phyloP scores from a whole-genome alignment of 92 coral and sea anemone genomes.

The Palythoa grandis region DNA sequence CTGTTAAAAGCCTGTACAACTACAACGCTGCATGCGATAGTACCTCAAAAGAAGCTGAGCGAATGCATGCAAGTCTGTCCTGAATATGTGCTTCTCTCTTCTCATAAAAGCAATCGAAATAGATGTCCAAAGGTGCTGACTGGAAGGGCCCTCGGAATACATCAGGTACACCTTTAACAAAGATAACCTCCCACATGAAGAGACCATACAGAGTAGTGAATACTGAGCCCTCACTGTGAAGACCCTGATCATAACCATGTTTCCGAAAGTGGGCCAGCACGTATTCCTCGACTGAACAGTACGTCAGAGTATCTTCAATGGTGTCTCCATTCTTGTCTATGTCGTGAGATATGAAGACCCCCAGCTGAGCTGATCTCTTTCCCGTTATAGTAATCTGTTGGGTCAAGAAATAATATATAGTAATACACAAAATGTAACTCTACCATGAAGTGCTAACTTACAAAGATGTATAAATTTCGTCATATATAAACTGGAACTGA shows the following conservation, averaged over 20 bases:
- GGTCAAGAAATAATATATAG: not conserved
- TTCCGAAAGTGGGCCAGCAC: constrained; percentile 84
- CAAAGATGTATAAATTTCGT: too few species aligned
- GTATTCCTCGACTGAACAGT: constrained; percentile 93
- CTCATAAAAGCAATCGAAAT: constrained; percentile 78
- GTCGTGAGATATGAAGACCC: constrained; percentile 85
- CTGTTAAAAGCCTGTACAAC: too few species aligned
- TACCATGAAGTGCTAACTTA: too few species aligned
- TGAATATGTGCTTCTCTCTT: constrained; percentile 71
- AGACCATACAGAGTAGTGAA: constrained; percentile 76
- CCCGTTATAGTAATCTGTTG: constrained; percentile 86
- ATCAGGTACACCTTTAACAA: constrained; percentile 76
- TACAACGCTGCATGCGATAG: too few species aligned
- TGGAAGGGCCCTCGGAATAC: constrained; percentile 93
- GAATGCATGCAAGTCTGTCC: constrained; percentile 72
- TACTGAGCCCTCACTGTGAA: constrained; percentile 94
- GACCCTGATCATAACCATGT: constrained; percentile 92
- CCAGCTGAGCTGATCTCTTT: constrained; percentile 76
- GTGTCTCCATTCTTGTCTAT: constrained; percentile 76
- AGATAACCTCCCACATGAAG: constrained; percentile 93
- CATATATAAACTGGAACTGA: too few species aligned
- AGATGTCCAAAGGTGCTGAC: constrained; percentile 92
- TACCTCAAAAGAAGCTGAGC: constrained; percentile 73
- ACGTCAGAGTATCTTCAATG: constrained; percentile 69
- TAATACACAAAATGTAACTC: too few species aligned